Evolutionary conservation across 1,140 invertebrate species (phyloP).

Genomic region (Mylabris phalerata): DNA sequence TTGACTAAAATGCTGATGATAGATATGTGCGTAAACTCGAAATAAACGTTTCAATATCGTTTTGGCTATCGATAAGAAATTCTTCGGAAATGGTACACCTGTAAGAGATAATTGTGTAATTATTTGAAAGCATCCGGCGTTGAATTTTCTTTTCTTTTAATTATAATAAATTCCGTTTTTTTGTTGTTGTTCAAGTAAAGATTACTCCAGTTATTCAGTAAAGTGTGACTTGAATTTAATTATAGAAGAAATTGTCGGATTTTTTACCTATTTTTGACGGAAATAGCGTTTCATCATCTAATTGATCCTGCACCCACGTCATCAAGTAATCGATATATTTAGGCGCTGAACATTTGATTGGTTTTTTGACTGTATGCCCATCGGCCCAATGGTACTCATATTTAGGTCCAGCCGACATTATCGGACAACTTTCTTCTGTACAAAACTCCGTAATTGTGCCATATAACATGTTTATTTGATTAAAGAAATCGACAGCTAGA

Average conservation of each 20-base stretch:
- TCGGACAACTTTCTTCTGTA: constrained; percentile 94
- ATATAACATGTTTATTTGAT: constrained; percentile 99
- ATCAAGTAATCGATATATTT: constrained; percentile 99
- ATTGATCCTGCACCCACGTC: constrained; percentile 99
- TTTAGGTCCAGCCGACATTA: constrained; percentile 97
- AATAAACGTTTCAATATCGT: constrained; percentile 97
- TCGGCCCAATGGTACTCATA: constrained; percentile 99
- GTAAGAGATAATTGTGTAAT: constrained; percentile 25
- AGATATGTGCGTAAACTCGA: constrained; percentile 98
- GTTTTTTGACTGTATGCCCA: constrained; percentile 96
- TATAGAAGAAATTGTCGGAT: background rate
- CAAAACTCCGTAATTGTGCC: constrained; percentile 99
- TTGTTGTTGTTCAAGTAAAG: background rate
- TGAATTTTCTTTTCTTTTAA: background rate
- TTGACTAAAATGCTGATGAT: constrained; percentile 98
- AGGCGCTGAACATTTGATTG: constrained; percentile 98
- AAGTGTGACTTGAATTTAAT: background rate
- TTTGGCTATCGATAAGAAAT: constrained; percentile 95
- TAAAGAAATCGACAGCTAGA: constrained; percentile 97
- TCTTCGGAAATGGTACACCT: constrained; percentile 98
- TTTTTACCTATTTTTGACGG: constrained; percentile 93
- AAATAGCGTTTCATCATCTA: constrained; percentile 97
- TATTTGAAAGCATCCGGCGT: constrained; percentile 2
- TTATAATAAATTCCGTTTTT: background rate
- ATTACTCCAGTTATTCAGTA: background rate